Percentiles rank a stretch among this genome's conserved stretches.
These are phyloP conservation scores for Takifugu ocellatus DNA, from an alignment of 2,797 vertebrate genomes.

Conservation along the genomic window DNA sequence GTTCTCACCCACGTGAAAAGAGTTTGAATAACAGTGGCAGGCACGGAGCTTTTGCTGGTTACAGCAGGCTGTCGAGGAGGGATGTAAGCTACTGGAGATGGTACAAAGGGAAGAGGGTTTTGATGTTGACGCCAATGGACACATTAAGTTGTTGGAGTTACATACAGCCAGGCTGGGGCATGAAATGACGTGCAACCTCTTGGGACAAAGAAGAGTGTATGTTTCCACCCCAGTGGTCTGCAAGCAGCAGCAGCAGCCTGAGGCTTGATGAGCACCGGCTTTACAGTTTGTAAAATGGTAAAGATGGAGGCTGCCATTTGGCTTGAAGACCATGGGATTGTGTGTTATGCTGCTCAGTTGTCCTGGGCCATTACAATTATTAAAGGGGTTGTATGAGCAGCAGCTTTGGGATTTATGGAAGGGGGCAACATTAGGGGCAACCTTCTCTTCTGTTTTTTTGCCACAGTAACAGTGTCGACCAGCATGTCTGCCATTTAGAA, in stretches of 20 bases:
- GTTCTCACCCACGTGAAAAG: conserved; percentile 45
- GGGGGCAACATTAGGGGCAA: conserved; percentile 46
- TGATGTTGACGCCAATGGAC: conserved; percentile 44
- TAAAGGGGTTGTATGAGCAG: conserved; percentile 27
- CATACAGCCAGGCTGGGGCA: conserved; percentile 79
- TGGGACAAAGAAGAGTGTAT: conserved; percentile 75
- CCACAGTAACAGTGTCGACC: conserved; percentile 72
- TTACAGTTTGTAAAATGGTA: conserved; percentile 42
- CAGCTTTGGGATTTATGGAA: conserved; percentile 63
- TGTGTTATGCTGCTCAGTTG: conserved; percentile 20
- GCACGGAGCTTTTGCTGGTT: conserved; percentile 69
- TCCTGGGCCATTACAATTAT: conserved; percentile 40
- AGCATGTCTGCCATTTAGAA: conserved; percentile 58
- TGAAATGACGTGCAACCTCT: conserved; percentile 80
- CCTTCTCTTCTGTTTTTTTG: conserved; percentile 63
- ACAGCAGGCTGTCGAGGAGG: conserved; percentile 70
- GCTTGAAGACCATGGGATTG: conserved; percentile 40
- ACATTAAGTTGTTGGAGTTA: conserved; percentile 72
- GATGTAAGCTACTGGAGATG: conserved; percentile 37
- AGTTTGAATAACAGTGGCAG: conserved; percentile 65
- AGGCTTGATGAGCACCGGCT: conserved; percentile 29
- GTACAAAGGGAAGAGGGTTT: conserved; percentile 28
- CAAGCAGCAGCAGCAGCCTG: conserved; percentile 72
- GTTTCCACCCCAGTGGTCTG: conserved; percentile 74
- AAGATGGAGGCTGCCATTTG: conserved; percentile 36